phyloP scores from a whole-genome alignment of 2,113 vertebrate genomes.

The Neogobius melanostomus region DNA sequence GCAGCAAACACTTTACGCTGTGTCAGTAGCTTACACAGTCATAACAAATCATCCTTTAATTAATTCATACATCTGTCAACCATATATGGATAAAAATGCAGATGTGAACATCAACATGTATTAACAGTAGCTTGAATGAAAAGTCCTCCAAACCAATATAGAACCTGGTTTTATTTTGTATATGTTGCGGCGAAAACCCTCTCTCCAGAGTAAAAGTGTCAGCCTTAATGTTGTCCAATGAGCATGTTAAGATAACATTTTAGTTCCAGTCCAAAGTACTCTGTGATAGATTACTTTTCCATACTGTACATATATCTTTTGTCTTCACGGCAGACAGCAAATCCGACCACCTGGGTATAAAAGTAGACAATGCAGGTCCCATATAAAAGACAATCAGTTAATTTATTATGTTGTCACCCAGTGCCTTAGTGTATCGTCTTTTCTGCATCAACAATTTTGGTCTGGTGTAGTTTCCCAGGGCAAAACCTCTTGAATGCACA shows the following conservation, averaged over 20 bases:
- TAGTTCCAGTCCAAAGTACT: slow-evolving; percentile 34
- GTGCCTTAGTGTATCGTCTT: slow-evolving; percentile 20
- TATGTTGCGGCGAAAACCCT: too few relatives aligned
- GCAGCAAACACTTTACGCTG: too few relatives aligned
- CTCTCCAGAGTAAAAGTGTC: neutral
- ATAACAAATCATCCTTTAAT: too few relatives aligned
- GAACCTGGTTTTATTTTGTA: too few relatives aligned
- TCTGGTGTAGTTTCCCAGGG: slow-evolving; percentile 29
- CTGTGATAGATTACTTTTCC: slow-evolving; percentile 53
- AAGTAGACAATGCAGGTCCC: slow-evolving; percentile 26
- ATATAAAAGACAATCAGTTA: slow-evolving; percentile 40
- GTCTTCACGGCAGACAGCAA: slow-evolving; percentile 29
- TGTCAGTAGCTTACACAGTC: too few relatives aligned
- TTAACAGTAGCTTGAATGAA: too few relatives aligned
- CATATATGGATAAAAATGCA: too few relatives aligned
- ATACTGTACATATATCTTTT: slow-evolving; percentile 44
- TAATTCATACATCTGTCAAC: too few relatives aligned
- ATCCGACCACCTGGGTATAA: slow-evolving; percentile 45
- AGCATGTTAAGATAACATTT: slow-evolving; percentile 12
- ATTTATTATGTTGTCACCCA: slow-evolving; percentile 57
- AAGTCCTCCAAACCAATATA: too few relatives aligned
- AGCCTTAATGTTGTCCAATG: slow-evolving; percentile 4
- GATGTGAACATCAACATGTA: too few relatives aligned
- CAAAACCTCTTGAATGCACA: slow-evolving; percentile 4
- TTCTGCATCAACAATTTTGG: slow-evolving; percentile 1